A percentile compares a stretch with the other conserved stretches of the same genome.
Conservation (phyloP, 2,888 invertebrate species). For the Eudemis profundana region DNA sequence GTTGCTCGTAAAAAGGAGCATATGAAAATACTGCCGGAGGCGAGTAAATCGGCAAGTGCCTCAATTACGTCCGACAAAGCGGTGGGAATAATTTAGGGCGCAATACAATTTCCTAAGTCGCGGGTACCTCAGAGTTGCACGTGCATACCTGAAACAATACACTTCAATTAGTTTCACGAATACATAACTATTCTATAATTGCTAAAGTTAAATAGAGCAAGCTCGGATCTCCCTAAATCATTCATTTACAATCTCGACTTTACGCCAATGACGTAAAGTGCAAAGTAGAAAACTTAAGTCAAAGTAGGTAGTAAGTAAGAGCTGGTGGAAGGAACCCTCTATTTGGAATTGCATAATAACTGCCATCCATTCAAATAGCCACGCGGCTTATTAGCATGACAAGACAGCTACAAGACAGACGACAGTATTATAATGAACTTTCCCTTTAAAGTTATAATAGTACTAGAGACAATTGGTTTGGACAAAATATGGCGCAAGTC, state of each 20-base stretch:
- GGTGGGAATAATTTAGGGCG: slow-evolving; percentile 55
- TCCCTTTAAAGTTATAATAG: slow-evolving; percentile 20
- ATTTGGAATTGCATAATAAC: slow-evolving; percentile 24
- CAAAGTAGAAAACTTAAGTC: background rate
- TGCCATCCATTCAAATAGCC: slow-evolving; percentile 26
- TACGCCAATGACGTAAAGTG: background rate
- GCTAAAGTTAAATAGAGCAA: background rate
- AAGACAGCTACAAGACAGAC: slow-evolving; percentile 36
- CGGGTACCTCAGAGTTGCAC: slow-evolving; percentile 2
- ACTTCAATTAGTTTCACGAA: slow-evolving; percentile 18
- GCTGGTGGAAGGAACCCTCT: background rate
- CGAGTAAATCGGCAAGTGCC: slow-evolving; percentile 64
- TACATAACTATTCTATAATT: slow-evolving; percentile 1
- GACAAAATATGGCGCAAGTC: background rate
- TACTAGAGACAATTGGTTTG: background rate
- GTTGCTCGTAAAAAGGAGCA: slow-evolving; percentile 70
- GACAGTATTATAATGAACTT: slow-evolving; percentile 36
- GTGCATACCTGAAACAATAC: slow-evolving; percentile 39
- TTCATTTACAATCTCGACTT: background rate
- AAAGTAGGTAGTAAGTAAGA: background rate
- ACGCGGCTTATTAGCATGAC: slow-evolving; percentile 34
- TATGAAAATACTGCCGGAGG: slow-evolving; percentile 65
- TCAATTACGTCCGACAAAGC: slow-evolving; percentile 60
- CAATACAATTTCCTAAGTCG: slow-evolving; percentile 47
- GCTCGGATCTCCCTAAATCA: background rate